These are phyloP conservation scores for Anableps anableps DNA, from an alignment of 2,797 vertebrate genomes.

Conservation along the genomic window DNA sequence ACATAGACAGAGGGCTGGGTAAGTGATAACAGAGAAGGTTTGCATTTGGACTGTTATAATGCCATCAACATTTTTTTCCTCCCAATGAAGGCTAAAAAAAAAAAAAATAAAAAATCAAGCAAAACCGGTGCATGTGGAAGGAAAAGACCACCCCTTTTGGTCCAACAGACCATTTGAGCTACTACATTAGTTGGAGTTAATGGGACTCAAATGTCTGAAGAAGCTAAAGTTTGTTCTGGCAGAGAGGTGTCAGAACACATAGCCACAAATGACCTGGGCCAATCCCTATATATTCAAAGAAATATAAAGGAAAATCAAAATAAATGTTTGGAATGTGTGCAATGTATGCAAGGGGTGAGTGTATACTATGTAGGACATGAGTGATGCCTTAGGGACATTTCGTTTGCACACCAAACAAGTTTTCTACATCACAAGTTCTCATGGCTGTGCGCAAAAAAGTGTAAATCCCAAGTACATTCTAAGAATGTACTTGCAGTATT, in stretches of 20 bases:
- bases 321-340: background rate
- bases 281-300: too few relatives aligned
- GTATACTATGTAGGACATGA: background rate
- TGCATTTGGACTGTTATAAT: slow-evolving; percentile 4
- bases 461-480: too few relatives aligned
- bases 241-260: too few relatives aligned
- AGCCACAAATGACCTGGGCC: too few relatives aligned
- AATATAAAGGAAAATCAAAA: background rate
- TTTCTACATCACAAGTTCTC: background rate
- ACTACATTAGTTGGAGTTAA: too few relatives aligned
- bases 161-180: too few relatives aligned
- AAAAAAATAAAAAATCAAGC: background rate
- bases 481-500: background rate
- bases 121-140: background rate
- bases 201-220: too few relatives aligned
- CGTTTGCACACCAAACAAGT: background rate
- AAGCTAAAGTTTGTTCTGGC: too few relatives aligned
- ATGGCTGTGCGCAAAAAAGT: too few relatives aligned
- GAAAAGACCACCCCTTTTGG: too few relatives aligned
- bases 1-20: slow-evolving; percentile 1
- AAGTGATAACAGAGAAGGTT: background rate
- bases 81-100: background rate
- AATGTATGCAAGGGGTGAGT: background rate
- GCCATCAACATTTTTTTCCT: background rate
- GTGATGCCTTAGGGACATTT: background rate